These are phyloP conservation scores for Henricia sp. DNA, from an alignment of 53 echinoderm and acorn worm species.

Conservation along the genomic window DNA sequence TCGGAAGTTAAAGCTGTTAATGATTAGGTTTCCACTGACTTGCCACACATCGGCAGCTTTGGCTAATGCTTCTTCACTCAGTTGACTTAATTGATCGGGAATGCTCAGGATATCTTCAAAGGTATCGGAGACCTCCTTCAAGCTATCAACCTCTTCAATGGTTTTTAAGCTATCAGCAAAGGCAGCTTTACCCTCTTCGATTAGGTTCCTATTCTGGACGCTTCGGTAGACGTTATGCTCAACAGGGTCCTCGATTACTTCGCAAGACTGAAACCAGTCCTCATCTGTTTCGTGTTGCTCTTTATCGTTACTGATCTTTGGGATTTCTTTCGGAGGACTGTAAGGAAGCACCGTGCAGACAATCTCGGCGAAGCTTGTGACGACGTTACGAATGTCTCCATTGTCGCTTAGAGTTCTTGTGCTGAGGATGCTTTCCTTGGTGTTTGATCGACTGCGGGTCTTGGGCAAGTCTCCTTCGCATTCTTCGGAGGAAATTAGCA, in stretches of 20 bases:
- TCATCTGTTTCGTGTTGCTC: conserved; percentile 36
- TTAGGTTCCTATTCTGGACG: conserved; percentile 28
- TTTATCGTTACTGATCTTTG: neutral
- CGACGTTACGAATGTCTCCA: conserved; percentile 44
- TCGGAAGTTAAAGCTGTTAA: conserved; percentile 70
- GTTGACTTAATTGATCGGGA: conserved; percentile 54
- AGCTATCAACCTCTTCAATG: conserved; percentile 17
- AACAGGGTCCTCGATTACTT: conserved; percentile 53
- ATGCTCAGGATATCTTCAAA: conserved; percentile 4
- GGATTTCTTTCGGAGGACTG: neutral
- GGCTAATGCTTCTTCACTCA: conserved; percentile 53
- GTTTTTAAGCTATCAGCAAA: conserved; percentile 44
- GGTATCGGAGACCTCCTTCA: conserved; percentile 1
- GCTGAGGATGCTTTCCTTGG: conserved; percentile 77
- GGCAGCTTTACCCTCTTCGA: conserved; percentile 52
- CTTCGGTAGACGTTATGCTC: conserved; percentile 59
- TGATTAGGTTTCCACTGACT: conserved; percentile 75
- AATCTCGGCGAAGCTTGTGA: conserved; percentile 69
- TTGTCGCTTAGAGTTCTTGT: conserved; percentile 54
- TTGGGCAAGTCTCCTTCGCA: conserved; percentile 22
- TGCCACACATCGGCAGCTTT: conserved; percentile 91
- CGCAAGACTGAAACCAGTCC: conserved; percentile 59
- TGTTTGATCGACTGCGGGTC: conserved; percentile 58
- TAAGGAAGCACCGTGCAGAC: conserved; percentile 67
- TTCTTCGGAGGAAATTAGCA: conserved; percentile 90